Conservation (phyloP, 2,113 vertebrate genomes). For the Seriola rivoliana region DNA sequence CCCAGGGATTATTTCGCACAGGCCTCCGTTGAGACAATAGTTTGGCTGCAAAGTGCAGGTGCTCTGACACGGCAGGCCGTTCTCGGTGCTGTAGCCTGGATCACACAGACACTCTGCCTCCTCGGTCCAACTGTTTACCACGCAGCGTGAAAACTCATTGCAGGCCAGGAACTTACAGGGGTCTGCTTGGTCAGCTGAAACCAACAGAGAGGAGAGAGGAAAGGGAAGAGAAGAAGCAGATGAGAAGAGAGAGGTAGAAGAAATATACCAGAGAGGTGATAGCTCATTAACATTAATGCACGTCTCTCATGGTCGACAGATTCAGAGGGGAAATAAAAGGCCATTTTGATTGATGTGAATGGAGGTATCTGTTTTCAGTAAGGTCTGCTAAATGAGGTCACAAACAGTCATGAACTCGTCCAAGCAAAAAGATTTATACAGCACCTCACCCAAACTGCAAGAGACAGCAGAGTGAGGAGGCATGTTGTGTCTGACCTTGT, state of each 20-base stretch:
- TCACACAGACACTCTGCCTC: slow-evolving; percentile 91
- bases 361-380: slow-evolving; percentile 29
- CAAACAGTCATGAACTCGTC: slow-evolving; percentile 16
- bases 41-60: slow-evolving; percentile 82
- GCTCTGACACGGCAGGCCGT: slow-evolving; percentile 86
- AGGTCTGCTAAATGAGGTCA: slow-evolving; percentile 48
- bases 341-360: slow-evolving; percentile 59
- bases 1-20: slow-evolving; percentile 87
- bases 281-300: slow-evolving; percentile 59
- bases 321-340: slow-evolving; percentile 52
- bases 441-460: neutral
- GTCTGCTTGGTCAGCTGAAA: slow-evolving; percentile 89
- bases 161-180: slow-evolving; percentile 93
- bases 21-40: slow-evolving; percentile 86
- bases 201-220: slow-evolving; percentile 11
- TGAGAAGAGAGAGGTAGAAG: neutral
- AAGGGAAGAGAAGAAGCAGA: neutral
- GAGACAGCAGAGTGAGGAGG: neutral
- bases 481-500: slow-evolving; percentile 42
- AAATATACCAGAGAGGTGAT: slow-evolving; percentile 9
- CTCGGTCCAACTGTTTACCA: slow-evolving; percentile 84
- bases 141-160: slow-evolving; percentile 89
- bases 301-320: slow-evolving; percentile 4
- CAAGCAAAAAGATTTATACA: slow-evolving; percentile 19
- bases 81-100: slow-evolving; percentile 82